Conservation (phyloP, 2,113 vertebrate genomes). For the Coryphaenoides rupestris region DNA sequence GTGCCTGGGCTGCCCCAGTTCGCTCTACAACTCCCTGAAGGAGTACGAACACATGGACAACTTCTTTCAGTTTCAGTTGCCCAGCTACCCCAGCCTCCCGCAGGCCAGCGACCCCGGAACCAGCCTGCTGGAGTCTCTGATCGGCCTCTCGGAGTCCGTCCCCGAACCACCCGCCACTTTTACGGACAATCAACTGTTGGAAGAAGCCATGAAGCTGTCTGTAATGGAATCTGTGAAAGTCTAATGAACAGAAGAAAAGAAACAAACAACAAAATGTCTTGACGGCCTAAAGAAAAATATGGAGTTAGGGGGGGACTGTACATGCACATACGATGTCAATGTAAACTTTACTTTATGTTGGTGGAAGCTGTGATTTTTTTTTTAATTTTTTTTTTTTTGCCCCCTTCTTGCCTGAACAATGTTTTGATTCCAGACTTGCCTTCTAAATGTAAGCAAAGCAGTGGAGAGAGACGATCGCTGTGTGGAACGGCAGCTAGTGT, state of each 20-base stretch:
- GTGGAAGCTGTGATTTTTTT: conserved; percentile 69
- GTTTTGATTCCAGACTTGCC: conserved; percentile 66
- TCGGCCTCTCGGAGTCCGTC: conserved; percentile 86
- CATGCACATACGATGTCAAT: conserved; percentile 58
- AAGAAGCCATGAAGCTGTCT: conserved; percentile 86
- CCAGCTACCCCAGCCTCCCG: conserved; percentile 79
- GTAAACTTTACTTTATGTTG: conserved; percentile 46
- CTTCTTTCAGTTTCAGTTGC: conserved; percentile 83
- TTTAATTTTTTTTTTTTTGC: too few species aligned
- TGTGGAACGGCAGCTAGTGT: conserved; percentile 69
- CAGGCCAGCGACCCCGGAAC: conserved; percentile 76
- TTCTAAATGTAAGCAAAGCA: conserved; percentile 68
- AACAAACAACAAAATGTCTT: background rate
- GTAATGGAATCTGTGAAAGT: conserved; percentile 88
- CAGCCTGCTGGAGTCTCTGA: conserved; percentile 90
- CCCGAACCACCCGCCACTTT: conserved; percentile 82
- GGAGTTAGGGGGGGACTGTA: conserved; percentile 40
- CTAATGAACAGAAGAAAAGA: conserved; percentile 55
- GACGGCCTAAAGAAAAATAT: conserved; percentile 45
- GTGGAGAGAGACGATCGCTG: conserved; percentile 58
- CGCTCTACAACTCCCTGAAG: conserved; percentile 87
- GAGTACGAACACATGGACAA: conserved; percentile 85
- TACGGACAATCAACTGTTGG: conserved; percentile 89
- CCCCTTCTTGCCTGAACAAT: conserved; percentile 56
- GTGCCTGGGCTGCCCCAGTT: conserved; percentile 86